Evolutionary conservation across 2,113 vertebrate species (phyloP).

Genomic region (Pseudolaguvia tuberculata): DNA sequence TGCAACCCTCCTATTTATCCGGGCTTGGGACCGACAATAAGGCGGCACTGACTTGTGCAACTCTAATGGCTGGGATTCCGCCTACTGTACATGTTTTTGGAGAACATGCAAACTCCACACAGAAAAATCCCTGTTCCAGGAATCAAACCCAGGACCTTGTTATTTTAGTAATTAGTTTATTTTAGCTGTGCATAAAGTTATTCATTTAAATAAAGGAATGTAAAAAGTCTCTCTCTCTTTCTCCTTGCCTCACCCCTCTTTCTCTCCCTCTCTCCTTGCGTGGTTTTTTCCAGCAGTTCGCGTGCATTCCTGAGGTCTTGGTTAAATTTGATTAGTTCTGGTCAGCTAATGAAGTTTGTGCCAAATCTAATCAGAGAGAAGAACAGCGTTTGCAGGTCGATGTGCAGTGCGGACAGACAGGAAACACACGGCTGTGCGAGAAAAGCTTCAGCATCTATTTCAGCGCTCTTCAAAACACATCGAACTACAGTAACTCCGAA

Average conservation of each 20-base stretch:
- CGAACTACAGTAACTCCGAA: conserved; percentile 9
- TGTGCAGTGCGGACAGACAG: conserved; percentile 15
- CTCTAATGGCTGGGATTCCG: too few species aligned
- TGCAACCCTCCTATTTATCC: too few species aligned
- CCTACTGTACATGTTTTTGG: too few species aligned
- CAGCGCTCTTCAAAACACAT: conserved; percentile 16
- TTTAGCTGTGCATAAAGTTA: too few species aligned
- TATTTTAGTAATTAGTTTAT: too few species aligned
- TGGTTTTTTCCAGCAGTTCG: background rate
- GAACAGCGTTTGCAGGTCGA: conserved; percentile 14
- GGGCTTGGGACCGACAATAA: too few species aligned
- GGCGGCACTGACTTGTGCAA: too few species aligned
- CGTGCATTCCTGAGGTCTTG: conserved; percentile 30
- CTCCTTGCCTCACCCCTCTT: background rate
- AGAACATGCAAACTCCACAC: too few species aligned
- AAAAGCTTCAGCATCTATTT: conserved; percentile 12
- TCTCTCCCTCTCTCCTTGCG: background rate
- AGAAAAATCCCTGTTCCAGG: too few species aligned
- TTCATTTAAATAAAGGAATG: too few species aligned
- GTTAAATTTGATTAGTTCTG: conserved; percentile 41
- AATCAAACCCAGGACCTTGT: too few species aligned
- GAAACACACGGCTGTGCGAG: conserved; percentile 12
- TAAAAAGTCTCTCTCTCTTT: background rate
- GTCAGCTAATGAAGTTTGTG: conserved; percentile 35
- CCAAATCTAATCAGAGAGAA: conserved; percentile 30